Evolutionary conservation across 2,797 vertebrate genomes (phyloP), one percentile per base, ranked within the genome.

Genomic region (Lutjanus argentimaculatus): DNA sequence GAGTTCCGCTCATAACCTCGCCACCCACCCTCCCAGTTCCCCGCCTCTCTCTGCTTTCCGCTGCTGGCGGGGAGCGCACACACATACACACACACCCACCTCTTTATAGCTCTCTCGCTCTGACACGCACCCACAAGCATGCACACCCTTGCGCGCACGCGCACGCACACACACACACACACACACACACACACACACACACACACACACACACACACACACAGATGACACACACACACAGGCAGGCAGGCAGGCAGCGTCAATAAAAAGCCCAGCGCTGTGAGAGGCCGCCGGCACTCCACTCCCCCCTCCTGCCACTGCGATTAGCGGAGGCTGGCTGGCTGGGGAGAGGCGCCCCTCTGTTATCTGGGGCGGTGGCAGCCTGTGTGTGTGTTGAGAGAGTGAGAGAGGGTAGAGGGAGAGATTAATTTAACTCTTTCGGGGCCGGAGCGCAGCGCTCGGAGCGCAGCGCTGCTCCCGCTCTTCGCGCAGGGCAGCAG

Each of bases 321-420:
- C 93, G 93, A 93, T 94, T 94, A 92, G 92, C 93, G 89, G 91
- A 93, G 90, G 92, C 91, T 91, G 93, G 92, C 93, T 93, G 91
- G 92, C 91, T 92, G 87, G 91, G 91, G 94, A 92, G 93, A 92
- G 93, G 93, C 93, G 92, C 93, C 93, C 93, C 93, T 94, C 93
- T 93, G 92, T 94, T 94, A 94, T 94, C 93, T 94, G 93, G 94
- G 93, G 92, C 91, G 94, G 93, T 93, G 93, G 93, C 93, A 92
- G 93, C 81, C 89, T 93, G 89, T 89, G 90, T 91, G 89, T 90
- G 88, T 75, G 84, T 67, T 30, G 79, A 57, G 83, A 55, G 85
- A 42, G 58, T 17, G 81, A 59, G 48, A 7, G 84, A 17, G 79
- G 53, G 64, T 12, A 57, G 80, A 79, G 83, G 61, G 88, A 83